Evolutionary conservation across 1,140 invertebrate species (phyloP), one percentile per base, ranked within the genome.

Genomic region (Drosophila parabipectinata): DNA sequence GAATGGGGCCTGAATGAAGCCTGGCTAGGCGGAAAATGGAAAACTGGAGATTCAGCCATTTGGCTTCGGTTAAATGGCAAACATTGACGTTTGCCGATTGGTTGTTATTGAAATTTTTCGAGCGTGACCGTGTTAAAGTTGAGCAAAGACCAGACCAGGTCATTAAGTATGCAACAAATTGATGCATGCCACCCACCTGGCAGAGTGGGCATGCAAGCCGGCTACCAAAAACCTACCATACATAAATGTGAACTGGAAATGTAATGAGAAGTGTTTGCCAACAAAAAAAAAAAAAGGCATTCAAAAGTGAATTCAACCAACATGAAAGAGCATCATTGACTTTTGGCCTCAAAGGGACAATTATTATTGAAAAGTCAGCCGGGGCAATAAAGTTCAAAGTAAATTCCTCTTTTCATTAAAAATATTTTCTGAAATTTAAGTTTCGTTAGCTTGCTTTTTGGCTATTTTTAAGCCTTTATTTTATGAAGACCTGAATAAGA

Each of bases 51-150:
- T 14, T 48, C 21, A 32, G 44, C 41, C 44, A 26, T 18, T 30
- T 44, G 50, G 34, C 56, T 64, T 14, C 24, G 72, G 50, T 61
- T 45, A 74, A 73, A 51, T 73, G 55, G 66, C 54, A 30, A 56
- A 47, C 59, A 51, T 45, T 74, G 72, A 67, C 48, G 45, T 28
- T 48, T 21, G 52, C 39, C 12, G 28, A 47, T 34, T 51, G 72
- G 55, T 52, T 80, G 73, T 85, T 85, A 84, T 84, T 85, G 77
- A 80, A 84, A 80, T 80, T 87, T 81, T 64, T 77, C 63, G 68
- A 81, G 73, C 82, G 82, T 81, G 12, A n/a, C 8, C 14, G 12
- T 45, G 37, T 18, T 34, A 53, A 55, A 58, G 52, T 73, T 57
- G 51, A 32, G 30, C 7, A 54, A 60, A 41, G 39, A 9, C 14